Base-by-base conservation (phyloP, 2,888 invertebrate genomes). In the Drosophila niveifrons region DNA sequence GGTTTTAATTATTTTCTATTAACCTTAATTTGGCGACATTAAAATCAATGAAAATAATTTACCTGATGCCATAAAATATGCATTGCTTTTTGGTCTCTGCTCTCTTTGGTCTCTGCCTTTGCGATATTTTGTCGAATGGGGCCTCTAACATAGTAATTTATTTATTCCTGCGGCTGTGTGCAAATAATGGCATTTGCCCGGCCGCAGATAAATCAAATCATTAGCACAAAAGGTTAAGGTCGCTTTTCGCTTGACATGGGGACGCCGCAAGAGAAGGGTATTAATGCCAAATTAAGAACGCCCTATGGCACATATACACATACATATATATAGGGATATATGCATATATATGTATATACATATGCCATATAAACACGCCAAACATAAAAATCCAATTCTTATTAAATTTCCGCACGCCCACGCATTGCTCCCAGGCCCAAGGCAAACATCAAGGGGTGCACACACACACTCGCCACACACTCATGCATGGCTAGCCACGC, bases 371-470 rank as follows among this genome's bases (percentile, higher is more conserved):
- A 68, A 64, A 55, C 44, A 84, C 75, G 72, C 66, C 68, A 66
- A 87, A 87, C 83, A 87, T 83, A 87, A 87, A 82, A 83, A 87
- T 83, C 80, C 82, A 78, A 84, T 87, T 87, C 83, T 83, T 83
- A 83, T 83, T 86, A 83, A 82, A 83, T 83, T 83, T 84, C 82
- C 83, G 87, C 87, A 83, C 87, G 83, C 83, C 87, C 62, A 81
- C 82, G 65, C 75, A 78, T 64, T 68, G 62, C 23, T 39, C 44
- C 50, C 57, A 56, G 23, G 66, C 29, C 53, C 63, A 61, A 46
- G 59, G 62, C 69, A 62, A 73, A 74, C 28, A 66, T 31, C 57
- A 61, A 50, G 47, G 61, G 44, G 46, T 55, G 55, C 52, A 36
- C 57, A 56, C 36, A 62, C 41, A 29, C 41, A 62, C 39, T 44